Percentiles rank a stretch among this genome's conserved stretches.
These are phyloP conservation scores for Magallana nippona DNA, from an alignment of 2,888 invertebrate species.

Conservation along the genomic window DNA sequence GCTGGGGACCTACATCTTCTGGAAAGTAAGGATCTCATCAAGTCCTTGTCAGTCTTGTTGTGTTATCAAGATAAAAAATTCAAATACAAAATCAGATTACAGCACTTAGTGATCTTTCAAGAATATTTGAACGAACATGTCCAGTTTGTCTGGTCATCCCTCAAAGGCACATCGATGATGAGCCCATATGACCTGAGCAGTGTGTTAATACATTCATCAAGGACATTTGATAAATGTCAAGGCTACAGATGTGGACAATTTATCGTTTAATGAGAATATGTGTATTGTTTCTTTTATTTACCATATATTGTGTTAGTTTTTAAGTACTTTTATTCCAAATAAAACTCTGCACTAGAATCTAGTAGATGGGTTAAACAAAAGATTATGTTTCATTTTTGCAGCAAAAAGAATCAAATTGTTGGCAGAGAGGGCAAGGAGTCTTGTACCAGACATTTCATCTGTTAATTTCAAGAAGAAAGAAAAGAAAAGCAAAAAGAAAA, in stretches of 20 bases:
- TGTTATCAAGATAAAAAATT: background rate
- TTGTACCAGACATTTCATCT: constrained; percentile 67
- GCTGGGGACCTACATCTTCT: constrained; percentile 64
- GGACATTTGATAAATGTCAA: background rate
- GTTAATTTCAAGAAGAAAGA: constrained; percentile 67
- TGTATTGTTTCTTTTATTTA: background rate
- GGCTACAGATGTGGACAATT: background rate
- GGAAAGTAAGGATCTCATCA: constrained; percentile 61
- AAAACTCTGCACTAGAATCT: too few species aligned
- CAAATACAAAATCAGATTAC: background rate
- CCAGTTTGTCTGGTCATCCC: too few species aligned
- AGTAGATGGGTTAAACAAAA: background rate
- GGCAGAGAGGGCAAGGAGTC: constrained; percentile 64
- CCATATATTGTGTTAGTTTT: background rate
- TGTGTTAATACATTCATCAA: background rate
- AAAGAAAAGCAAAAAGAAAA: constrained; percentile 64
- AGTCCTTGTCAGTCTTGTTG: too few species aligned
- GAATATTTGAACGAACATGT: too few species aligned
- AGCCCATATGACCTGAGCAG: too few species aligned
- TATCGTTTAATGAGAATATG: background rate
- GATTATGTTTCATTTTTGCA: constrained; percentile 49
- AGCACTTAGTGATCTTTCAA: background rate
- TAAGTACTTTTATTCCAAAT: too few species aligned
- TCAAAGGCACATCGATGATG: too few species aligned
- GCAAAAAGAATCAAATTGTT: constrained; percentile 62